Conservation (phyloP, 2,797 vertebrate species). For the Poeciliopsis infans region DNA sequence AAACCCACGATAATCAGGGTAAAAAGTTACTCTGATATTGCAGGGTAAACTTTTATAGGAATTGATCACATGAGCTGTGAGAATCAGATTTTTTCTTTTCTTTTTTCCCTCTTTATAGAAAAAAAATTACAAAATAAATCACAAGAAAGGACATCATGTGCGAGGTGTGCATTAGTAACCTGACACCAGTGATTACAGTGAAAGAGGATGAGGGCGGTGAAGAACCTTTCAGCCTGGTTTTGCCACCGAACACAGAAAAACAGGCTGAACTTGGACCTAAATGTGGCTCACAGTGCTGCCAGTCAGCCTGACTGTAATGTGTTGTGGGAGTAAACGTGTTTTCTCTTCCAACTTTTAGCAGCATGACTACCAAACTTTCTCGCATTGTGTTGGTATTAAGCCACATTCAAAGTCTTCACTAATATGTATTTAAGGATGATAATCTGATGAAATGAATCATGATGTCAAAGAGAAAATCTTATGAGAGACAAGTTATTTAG, state of each 20-base stretch:
- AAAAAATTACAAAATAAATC: neutral
- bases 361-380: neutral
- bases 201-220: neutral
- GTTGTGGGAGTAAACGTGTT: neutral
- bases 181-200: slow-evolving; percentile 27
- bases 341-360: neutral
- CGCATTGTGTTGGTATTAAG: too few relatives aligned
- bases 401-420: neutral
- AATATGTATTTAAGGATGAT: neutral
- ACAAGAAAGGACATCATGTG: slow-evolving; percentile 16
- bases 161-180: slow-evolving; percentile 23
- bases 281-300: slow-evolving; percentile 1
- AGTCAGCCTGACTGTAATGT: neutral
- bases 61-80: neutral
- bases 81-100: neutral
- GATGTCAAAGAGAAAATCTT: too few relatives aligned
- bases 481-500: too few relatives aligned
- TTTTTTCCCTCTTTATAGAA: neutral
- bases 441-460: neutral
- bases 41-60: neutral
- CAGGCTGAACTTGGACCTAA: neutral
- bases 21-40: neutral
- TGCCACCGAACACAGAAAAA: slow-evolving; percentile 10
- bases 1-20: neutral
- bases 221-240: slow-evolving; percentile 7